Conservation (phyloP, 1,140 invertebrate genomes). For the Teleopsis dalmanni region DNA sequence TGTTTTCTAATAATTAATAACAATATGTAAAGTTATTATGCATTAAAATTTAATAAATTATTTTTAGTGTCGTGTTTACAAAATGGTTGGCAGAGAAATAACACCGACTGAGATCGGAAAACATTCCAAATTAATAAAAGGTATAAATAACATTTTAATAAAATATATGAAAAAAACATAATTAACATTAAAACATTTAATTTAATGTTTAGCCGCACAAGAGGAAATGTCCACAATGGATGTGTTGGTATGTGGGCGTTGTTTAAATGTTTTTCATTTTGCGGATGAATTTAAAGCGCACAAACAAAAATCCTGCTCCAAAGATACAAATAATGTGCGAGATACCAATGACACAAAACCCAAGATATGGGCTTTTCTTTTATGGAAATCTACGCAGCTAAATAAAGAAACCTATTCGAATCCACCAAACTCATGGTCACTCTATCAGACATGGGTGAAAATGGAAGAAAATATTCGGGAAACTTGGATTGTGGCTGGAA, state of each 20-base stretch:
- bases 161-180: not conserved
- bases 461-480: slow-evolving; percentile 62
- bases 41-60: too few relatives aligned
- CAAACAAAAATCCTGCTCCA: slow-evolving; percentile 55
- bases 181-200: not conserved
- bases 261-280: slow-evolving; percentile 70
- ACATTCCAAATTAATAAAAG: slow-evolving; percentile 58
- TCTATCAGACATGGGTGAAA: slow-evolving; percentile 75
- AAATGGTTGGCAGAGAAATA: slow-evolving; percentile 42
- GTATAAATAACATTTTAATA: slow-evolving; percentile 38
- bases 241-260: slow-evolving; percentile 71
- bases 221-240: slow-evolving; percentile 65
- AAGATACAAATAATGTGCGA: slow-evolving; percentile 49
- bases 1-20: too few relatives aligned
- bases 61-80: too few relatives aligned
- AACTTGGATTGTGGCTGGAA: slow-evolving; percentile 69
- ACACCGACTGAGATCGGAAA: slow-evolving; percentile 60
- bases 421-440: slow-evolving; percentile 58
- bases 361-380: slow-evolving; percentile 72
- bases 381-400: slow-evolving; percentile 63
- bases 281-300: slow-evolving; percentile 69
- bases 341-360: slow-evolving; percentile 64
- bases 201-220: slow-evolving; percentile 52
- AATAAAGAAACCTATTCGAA: slow-evolving; percentile 46
- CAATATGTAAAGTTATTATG: too few relatives aligned